Percentiles rank a stretch among this genome's conserved stretches.
Conservation (phyloP, 2,888 invertebrate genomes). For the Synergus laeviventris region DNA sequence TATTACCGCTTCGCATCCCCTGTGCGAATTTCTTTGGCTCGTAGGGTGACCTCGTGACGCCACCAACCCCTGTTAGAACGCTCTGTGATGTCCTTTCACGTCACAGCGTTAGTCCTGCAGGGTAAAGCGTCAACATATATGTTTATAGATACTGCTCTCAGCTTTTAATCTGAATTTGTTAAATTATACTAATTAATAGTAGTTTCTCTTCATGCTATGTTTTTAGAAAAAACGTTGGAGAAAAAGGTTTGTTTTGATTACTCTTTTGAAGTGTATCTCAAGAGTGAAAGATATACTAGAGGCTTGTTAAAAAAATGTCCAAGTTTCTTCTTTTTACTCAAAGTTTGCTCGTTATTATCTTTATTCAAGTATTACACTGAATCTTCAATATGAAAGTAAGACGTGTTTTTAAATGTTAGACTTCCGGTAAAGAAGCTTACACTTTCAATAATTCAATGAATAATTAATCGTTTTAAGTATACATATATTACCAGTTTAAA, state of each 20-base stretch:
- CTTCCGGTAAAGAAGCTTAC: no score
- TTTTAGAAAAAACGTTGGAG: no score
- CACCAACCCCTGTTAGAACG: conserved; percentile 33
- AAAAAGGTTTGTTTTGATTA: no score
- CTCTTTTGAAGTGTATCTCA: no score
- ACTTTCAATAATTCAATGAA: no score
- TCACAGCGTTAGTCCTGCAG: conserved; percentile 18
- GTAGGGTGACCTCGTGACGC: conserved; percentile 38
- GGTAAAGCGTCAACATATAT: neutral
- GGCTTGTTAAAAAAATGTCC: neutral
- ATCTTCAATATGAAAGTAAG: neutral
- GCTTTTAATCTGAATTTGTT: neutral
- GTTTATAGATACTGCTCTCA: neutral
- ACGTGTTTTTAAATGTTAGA: neutral
- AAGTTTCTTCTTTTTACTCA: neutral
- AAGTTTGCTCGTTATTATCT: neutral
- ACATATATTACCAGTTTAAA: neutral
- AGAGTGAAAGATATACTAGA: no score
- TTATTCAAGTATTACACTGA: neutral
- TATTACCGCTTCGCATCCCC: conserved; percentile 58
- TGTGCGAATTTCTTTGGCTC: conserved; percentile 56
- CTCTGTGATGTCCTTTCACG: conserved; percentile 23
- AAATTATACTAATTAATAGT: no score
- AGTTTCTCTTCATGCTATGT: no score
- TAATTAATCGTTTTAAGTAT: no score